A percentile compares a stretch with the other conserved stretches of the same genome.
Conservation (phyloP, 2,888 invertebrate genomes). For the Steinernema carpocapsae region DNA sequence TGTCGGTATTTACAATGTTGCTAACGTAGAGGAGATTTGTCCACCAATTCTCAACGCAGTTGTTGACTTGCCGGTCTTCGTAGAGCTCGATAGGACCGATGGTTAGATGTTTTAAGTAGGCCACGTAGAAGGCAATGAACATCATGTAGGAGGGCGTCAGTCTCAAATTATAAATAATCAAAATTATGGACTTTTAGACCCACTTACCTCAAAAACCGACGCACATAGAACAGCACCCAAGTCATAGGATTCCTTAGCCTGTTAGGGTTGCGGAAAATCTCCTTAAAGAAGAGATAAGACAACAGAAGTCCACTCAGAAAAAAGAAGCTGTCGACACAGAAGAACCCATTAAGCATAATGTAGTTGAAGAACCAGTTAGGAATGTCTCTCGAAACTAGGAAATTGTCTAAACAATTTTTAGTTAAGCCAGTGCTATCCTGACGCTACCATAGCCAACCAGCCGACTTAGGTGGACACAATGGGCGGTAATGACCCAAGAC, state of each 20-base stretch:
- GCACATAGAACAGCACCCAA: constrained; percentile 61
- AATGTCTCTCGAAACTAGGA: constrained; percentile 36
- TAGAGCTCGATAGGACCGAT: constrained; percentile 78
- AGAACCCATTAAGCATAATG: constrained; percentile 60
- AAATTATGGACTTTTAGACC: too few species aligned
- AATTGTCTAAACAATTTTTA: background rate
- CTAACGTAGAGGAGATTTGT: constrained; percentile 56
- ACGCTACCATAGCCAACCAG: background rate
- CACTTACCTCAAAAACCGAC: constrained; percentile 48
- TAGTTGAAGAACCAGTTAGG: constrained; percentile 63
- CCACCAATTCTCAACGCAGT: constrained; percentile 51
- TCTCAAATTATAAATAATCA: constrained; percentile 69
- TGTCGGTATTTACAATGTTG: constrained; percentile 45
- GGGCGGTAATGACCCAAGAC: constrained; percentile 48
- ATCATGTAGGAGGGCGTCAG: constrained; percentile 55
- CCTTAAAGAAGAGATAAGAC: constrained; percentile 56
- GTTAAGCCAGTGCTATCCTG: background rate
- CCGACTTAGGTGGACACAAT: background rate
- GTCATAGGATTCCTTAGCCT: constrained; percentile 40
- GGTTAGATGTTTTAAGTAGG: constrained; percentile 77
- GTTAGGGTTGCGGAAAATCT: constrained; percentile 42
- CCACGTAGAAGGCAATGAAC: constrained; percentile 70
- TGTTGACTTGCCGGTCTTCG: background rate
- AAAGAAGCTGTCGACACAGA: constrained; percentile 60
- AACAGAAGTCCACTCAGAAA: constrained; percentile 56